These are phyloP conservation scores for Anodontia alba DNA, from an alignment of 2,888 invertebrate genomes.

Conservation along the genomic window DNA sequence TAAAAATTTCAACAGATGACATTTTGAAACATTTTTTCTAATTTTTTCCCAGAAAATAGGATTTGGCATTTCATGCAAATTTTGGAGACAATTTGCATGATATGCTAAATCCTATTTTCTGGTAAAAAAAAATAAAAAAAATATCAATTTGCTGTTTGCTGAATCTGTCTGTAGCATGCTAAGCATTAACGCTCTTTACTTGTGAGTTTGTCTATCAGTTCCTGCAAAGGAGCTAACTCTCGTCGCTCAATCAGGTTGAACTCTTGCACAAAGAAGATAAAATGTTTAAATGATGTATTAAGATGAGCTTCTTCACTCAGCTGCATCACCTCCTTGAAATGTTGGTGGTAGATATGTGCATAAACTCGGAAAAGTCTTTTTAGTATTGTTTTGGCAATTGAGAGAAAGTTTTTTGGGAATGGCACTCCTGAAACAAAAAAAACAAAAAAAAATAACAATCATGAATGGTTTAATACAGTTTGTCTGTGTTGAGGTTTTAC, in stretches of 20 bases:
- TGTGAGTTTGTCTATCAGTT: conserved; percentile 92
- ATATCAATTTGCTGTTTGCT: too few species aligned
- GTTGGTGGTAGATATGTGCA: conserved; percentile 99
- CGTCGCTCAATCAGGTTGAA: conserved; percentile 98
- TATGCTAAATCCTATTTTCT: too few species aligned
- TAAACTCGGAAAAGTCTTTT: conserved; percentile 99
- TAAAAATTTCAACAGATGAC: too few species aligned
- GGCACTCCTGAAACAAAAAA: conserved; percentile 91
- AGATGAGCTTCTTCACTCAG: conserved; percentile 98
- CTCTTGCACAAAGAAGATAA: conserved; percentile 98
- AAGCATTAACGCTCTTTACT: conserved; percentile 73
- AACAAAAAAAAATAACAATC: too few species aligned
- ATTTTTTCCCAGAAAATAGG: too few species aligned
- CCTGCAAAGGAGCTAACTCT: conserved; percentile 98
- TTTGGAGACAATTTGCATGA: too few species aligned
- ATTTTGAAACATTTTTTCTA: too few species aligned
- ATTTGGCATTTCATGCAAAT: too few species aligned
- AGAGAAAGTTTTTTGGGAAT: conserved; percentile 98
- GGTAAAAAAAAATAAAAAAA: too few species aligned
- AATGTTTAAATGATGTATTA: conserved; percentile 99
- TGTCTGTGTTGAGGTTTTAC: too few species aligned
- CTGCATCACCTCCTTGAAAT: conserved; percentile 98
- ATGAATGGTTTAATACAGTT: too few species aligned
- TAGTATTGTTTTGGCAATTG: conserved; percentile 98
- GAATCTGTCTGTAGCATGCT: too few species aligned